A percentile compares a stretch with the other conserved stretches of the same genome.
phyloP scores from a whole-genome alignment of 1,140 invertebrate genomes.

The Drosophila serrata region DNA sequence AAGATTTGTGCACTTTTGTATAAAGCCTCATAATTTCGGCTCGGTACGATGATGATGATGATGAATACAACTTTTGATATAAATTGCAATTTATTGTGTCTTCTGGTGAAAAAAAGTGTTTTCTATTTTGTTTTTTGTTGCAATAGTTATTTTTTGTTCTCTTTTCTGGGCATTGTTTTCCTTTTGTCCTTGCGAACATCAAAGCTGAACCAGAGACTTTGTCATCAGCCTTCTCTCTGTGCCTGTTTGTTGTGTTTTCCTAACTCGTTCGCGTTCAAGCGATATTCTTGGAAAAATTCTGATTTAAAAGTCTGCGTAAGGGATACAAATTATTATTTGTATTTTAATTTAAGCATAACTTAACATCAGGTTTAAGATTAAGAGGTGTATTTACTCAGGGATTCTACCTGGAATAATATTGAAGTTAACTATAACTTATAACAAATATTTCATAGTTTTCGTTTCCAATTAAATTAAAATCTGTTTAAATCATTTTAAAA shows the following conservation, averaged over 20 bases:
- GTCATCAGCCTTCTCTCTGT: conserved; percentile 59
- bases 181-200: conserved; percentile 75
- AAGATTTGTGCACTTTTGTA: conserved; percentile 26
- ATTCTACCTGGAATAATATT: background rate
- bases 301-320: conserved; percentile 10
- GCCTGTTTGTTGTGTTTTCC: conserved; percentile 26
- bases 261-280: conserved; percentile 45
- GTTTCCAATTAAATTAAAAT: background rate
- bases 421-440: background rate
- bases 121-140: conserved; percentile 57
- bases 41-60: conserved; percentile 26
- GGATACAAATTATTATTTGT: conserved; percentile 11
- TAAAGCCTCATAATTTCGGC: conserved; percentile 27
- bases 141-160: conserved; percentile 60
- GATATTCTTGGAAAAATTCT: conserved; percentile 28
- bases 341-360: background rate
- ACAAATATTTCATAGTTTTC: background rate
- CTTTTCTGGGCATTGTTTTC: conserved; percentile 47
- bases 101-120: conserved; percentile 65
- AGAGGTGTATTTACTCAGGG: background rate
- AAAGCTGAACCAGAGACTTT: conserved; percentile 68
- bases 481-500: background rate
- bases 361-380: background rate
- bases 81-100: conserved; percentile 70
- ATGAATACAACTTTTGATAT: conserved; percentile 65